These are phyloP conservation scores for Eupristina koningsbergeri DNA, from an alignment of 1,140 invertebrate species.

Conservation along the genomic window DNA sequence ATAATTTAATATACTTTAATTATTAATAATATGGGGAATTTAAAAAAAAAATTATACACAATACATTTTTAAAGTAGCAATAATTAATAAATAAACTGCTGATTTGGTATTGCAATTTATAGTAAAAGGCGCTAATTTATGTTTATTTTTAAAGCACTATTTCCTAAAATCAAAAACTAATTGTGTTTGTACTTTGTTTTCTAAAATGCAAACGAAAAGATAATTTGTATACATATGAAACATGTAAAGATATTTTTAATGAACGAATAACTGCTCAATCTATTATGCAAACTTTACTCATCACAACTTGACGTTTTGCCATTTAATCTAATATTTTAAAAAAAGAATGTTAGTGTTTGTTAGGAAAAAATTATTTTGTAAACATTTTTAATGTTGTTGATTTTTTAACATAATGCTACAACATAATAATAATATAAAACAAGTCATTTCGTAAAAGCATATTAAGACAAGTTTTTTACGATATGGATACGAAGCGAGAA, in stretches of 20 bases:
- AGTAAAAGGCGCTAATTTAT: no score
- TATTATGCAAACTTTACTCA: neutral
- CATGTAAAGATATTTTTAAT: neutral
- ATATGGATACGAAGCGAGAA: neutral
- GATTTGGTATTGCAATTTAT: no score
- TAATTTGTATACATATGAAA: neutral
- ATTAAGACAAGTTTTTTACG: neutral
- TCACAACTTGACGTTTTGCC: neutral
- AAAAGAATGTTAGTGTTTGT: neutral
- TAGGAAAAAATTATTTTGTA: neutral
- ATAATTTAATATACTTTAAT: no score
- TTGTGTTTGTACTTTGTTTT: neutral
- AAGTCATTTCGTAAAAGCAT: neutral
- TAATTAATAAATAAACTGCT: neutral
- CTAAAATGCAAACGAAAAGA: neutral
- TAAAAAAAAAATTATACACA: neutral
- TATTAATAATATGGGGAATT: no score
- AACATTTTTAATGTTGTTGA: neutral
- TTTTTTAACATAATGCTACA: neutral
- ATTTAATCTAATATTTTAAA: slow-evolving; percentile 9
- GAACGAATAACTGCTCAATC: neutral
- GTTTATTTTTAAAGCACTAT: no score
- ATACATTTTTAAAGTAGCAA: neutral
- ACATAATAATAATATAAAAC: neutral
- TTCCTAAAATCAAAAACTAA: neutral